Evolutionary conservation across 92 coral and sea anemone genomes (phyloP), one percentile per base, ranked within the genome.

Genomic region (Porites evermanni): DNA sequence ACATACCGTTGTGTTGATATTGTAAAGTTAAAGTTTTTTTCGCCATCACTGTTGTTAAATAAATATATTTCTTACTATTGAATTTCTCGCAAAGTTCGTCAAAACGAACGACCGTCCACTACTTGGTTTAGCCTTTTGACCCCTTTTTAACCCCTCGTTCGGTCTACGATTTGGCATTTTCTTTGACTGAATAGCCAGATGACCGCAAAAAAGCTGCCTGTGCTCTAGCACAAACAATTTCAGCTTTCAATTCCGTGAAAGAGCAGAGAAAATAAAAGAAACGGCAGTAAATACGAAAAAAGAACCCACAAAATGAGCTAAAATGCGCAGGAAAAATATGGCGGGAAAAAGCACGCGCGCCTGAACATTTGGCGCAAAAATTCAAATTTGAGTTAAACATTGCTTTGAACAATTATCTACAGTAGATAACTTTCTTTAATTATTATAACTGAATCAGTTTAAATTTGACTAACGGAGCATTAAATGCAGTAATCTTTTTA

Each of bases 181-280:
- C 8, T 63, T 63, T 63, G 67, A 63, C 67, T 63, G 8, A 63
- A 63, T 63, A 54, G 50, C 79, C 59, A 74, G 59, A 74, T 19
- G 79, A 74, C 50, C 79, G 79, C 50, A 24, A 56, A 23, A 74
- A 6, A 54, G 79, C 59, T 74, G 79, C 54, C 50, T 74, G 79
- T 23, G 54, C 79, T 74, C 79, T 44, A 74, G 79, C 79, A 74
- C 7, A 17, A 44, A 44, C 79, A 74, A 74, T 74, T 47, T 74
- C 79, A 12, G 79, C 24, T 51, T 74, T 74, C 79, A 74, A 0
- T 74, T 74, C 50, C 1, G 51, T 18, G 67, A 74, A 8, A 74
- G 67, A 74, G 79, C 12, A 74, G 50, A 17, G 14, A 74, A 12
- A 74, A 74, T 14, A 19, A 2, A 63, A 63, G 19, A 63, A 63